Evolutionary conservation across 2,113 vertebrate species (phyloP).

Genomic region (Stigmatopora argus): DNA sequence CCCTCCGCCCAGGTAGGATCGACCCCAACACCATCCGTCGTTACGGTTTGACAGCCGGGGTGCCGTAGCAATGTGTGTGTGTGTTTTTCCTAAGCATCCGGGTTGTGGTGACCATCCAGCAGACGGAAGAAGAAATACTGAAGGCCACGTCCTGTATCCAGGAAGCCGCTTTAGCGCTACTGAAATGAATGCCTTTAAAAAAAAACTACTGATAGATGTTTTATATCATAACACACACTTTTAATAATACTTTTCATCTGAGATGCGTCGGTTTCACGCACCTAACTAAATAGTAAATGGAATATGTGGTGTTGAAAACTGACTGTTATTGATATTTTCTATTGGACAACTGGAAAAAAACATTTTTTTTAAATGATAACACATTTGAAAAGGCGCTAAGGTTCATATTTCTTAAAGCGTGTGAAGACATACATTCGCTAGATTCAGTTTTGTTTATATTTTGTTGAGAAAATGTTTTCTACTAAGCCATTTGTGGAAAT

Average conservation of each 20-base stretch:
- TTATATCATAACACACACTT: neutral
- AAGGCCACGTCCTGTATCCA: conserved; percentile 77
- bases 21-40: neutral
- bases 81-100: conserved; percentile 76
- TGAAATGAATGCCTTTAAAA: conserved; percentile 54
- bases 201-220: neutral
- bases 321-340: no score
- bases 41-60: neutral
- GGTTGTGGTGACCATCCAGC: conserved; percentile 85
- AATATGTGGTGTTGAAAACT: no score
- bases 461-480: neutral
- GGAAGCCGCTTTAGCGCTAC: conserved; percentile 72
- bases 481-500: neutral
- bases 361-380: no score
- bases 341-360: no score
- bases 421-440: no score
- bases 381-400: no score
- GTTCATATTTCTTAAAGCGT: no score
- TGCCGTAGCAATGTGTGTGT: neutral
- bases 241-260: no score
- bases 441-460: no score
- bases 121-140: conserved; percentile 83
- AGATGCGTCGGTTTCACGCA: no score
- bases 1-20: conserved; percentile 81
- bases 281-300: no score